These are phyloP conservation scores for Marronus borbonicus DNA, from an alignment of 2,888 invertebrate species.

Conservation along the genomic window DNA sequence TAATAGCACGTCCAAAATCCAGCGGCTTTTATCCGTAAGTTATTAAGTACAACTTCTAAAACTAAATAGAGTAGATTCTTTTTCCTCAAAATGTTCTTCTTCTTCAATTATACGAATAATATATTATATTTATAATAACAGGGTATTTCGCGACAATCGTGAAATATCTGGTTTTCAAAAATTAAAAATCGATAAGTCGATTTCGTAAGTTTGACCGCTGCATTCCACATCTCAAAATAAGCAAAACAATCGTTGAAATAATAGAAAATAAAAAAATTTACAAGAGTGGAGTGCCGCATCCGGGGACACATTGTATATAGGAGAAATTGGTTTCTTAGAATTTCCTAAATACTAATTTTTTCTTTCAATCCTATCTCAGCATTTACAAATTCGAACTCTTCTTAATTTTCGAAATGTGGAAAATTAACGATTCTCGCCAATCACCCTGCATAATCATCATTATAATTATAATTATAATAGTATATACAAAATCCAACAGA, in stretches of 20 bases:
- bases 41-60: slow-evolving; percentile 52
- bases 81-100: slow-evolving; percentile 17
- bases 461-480: slow-evolving; percentile 35
- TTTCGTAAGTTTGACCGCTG: too few relatives aligned
- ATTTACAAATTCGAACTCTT: not conserved
- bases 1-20: slow-evolving; percentile 54
- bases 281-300: too few relatives aligned
- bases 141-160: not conserved
- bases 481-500: slow-evolving; percentile 56
- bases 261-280: too few relatives aligned
- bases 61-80: slow-evolving; percentile 49
- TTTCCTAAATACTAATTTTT: too few relatives aligned
- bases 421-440: not conserved
- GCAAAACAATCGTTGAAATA: too few relatives aligned
- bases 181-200: not conserved
- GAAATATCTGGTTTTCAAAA: not conserved
- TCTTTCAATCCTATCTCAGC: too few relatives aligned
- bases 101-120: slow-evolving; percentile 27
- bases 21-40: slow-evolving; percentile 31
- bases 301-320: too few relatives aligned
- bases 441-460: slow-evolving; percentile 25
- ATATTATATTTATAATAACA: slow-evolving; percentile 16
- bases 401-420: not conserved
- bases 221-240: too few relatives aligned
- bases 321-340: too few relatives aligned